phyloP scores from a whole-genome alignment of 1,140 invertebrate genomes.

The Polypedilum pembai region DNA sequence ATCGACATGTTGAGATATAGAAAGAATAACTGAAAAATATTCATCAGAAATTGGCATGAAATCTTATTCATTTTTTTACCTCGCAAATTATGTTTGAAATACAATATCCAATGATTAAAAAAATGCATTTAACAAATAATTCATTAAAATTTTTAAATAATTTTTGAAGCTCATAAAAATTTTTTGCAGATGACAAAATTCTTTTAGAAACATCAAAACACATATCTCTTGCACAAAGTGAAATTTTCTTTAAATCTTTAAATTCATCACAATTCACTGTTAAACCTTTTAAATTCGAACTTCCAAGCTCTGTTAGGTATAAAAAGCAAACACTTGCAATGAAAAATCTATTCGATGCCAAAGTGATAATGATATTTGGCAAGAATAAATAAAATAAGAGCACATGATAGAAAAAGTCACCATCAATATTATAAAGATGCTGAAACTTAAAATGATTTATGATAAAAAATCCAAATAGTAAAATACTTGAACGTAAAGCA shows the following conservation, averaged over 20 bases:
- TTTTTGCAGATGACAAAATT: background rate
- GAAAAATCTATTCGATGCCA: background rate
- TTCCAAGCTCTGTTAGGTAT: background rate
- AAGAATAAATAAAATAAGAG: background rate
- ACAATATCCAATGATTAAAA: background rate
- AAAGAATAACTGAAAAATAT: background rate
- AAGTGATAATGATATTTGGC: background rate
- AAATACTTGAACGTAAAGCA: background rate
- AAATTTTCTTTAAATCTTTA: background rate
- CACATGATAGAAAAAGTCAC: background rate
- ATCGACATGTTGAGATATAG: conserved; percentile 4
- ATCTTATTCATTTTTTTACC: background rate
- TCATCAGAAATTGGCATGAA: background rate
- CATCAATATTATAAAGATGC: background rate
- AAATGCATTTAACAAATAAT: background rate
- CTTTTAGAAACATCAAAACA: background rate
- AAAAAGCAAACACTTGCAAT: background rate
- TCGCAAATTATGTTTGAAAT: background rate
- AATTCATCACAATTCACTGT: background rate
- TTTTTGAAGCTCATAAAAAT: background rate
- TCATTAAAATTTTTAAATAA: background rate
- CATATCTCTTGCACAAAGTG: background rate
- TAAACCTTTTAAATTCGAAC: background rate
- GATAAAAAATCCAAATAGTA: background rate
- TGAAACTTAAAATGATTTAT: background rate